Conservation (phyloP, 2,888 invertebrate genomes). For the Catonia carolina region DNA sequence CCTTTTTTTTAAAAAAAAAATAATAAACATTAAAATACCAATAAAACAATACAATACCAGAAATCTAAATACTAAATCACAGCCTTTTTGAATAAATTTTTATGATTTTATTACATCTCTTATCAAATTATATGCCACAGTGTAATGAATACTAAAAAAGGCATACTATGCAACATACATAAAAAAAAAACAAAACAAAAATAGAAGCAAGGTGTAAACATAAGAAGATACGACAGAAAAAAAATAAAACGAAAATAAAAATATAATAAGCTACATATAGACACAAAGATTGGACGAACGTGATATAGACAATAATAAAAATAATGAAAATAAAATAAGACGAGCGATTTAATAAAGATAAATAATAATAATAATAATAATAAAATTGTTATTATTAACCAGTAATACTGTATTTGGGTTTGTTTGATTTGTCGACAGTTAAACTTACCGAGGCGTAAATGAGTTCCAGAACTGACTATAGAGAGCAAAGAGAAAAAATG, state of each 20-base stretch:
- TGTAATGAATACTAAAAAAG: slow-evolving; percentile 11
- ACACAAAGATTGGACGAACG: slow-evolving; percentile 20
- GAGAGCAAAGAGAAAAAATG: slow-evolving; percentile 34
- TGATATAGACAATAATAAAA: not conserved
- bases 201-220: slow-evolving; percentile 19
- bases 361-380: slow-evolving; percentile 28
- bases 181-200: slow-evolving; percentile 16
- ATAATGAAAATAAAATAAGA: slow-evolving; percentile 16
- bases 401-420: slow-evolving; percentile 7
- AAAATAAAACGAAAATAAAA: slow-evolving; percentile 21
- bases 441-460: slow-evolving; percentile 97
- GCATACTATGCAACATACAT: slow-evolving; percentile 24
- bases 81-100: no score
- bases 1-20: no score
- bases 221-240: slow-evolving; percentile 23
- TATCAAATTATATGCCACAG: slow-evolving; percentile 1
- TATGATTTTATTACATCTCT: no score
- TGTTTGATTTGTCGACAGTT: slow-evolving; percentile 24
- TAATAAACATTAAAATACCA: no score
- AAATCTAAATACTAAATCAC: no score
- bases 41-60: no score
- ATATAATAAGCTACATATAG: slow-evolving; percentile 21
- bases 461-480: slow-evolving; percentile 97
- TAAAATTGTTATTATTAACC: slow-evolving; percentile 26
- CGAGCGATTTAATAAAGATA: slow-evolving; percentile 28